Base-by-base conservation (phyloP, 1,140 invertebrate genomes). In the Drosophila grimshawi region DNA sequence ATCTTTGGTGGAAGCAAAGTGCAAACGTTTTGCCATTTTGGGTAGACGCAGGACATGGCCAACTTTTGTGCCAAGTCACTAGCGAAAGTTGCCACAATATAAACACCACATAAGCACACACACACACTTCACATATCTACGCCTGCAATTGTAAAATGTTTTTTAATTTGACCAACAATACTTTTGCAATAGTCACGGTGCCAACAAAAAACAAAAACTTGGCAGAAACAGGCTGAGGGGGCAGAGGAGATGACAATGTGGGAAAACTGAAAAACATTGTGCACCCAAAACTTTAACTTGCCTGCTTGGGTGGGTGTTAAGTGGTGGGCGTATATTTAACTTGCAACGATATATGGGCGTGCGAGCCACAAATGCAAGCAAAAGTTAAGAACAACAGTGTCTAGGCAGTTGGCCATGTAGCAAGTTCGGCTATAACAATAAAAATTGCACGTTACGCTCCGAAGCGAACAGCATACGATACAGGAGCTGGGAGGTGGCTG, bases 161-260 rank as follows among this genome's bases (percentile, higher is more conserved):
- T 86, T 86, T 86, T 88, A 88, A 86, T 86, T 86, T 86, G 76
- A 79, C 82, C 71, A 79, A 86, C 71, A 81, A 86, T 76, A 86
- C 79, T 86, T 74, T 86, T 71, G 76, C 67, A 81, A 86, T 81
- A 69, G 82, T 85, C 66, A 75, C 60, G 51, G 49, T 8, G 32
- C 37, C 41, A 55, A 48, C 43, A 61, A 66, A 49, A 53, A 67
- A 56, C 53, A 56, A 52, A 65, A 86, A 75, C 62, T 80, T 81
- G 37, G 48, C 45, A 52, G 61, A 19, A 32, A 29, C 41, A 37
- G 32, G 19, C 19, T 8, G 11, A 30, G 27, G 51, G 7, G 29
- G 43, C 46, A 62, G 27, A 51, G 60, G 46, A 33, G n/a, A 33
- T 62, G 60, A 48, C 53, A 56, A 39, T 56, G 19, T 8, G 4